Evolutionary conservation across 2,888 invertebrate genomes (phyloP).

Genomic region (Lepidochrysops patricia): DNA sequence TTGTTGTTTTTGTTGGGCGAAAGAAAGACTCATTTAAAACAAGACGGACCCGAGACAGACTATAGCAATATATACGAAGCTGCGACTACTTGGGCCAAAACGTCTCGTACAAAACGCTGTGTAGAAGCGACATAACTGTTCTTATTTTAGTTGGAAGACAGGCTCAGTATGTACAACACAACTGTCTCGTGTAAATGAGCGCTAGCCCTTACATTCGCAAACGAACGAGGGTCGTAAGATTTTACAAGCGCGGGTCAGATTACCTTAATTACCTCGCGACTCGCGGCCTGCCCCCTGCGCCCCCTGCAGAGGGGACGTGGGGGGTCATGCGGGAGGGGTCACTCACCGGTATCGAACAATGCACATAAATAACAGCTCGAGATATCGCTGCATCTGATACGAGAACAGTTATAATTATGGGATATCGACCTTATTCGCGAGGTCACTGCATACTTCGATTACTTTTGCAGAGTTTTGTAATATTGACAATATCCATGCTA

Average conservation of each 20-base stretch:
- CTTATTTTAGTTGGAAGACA: too few species aligned
- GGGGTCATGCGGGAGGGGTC: neutral
- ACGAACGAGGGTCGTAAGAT: neutral
- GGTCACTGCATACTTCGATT: neutral
- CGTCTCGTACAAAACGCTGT: too few species aligned
- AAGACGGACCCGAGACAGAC: too few species aligned
- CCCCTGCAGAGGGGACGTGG: neutral
- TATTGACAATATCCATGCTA: too few species aligned
- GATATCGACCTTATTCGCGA: neutral
- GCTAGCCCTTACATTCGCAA: neutral
- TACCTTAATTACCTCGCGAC: slow-evolving; percentile 9
- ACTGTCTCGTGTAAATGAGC: too few species aligned
- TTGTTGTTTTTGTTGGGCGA: too few species aligned
- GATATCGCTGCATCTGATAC: neutral
- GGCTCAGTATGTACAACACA: too few species aligned
- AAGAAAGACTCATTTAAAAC: too few species aligned
- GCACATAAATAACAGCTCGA: slow-evolving; percentile 16
- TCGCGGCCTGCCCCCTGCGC: neutral
- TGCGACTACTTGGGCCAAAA: too few species aligned
- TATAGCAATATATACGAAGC: too few species aligned
- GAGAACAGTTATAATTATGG: slow-evolving; percentile 1
- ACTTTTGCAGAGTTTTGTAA: too few species aligned
- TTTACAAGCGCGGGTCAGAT: neutral
- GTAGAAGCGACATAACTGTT: too few species aligned
- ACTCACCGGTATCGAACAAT: slow-evolving; percentile 15